phyloP scores from a whole-genome alignment of 1,140 invertebrate genomes.

The Mycetomoellerius zeteki region DNA sequence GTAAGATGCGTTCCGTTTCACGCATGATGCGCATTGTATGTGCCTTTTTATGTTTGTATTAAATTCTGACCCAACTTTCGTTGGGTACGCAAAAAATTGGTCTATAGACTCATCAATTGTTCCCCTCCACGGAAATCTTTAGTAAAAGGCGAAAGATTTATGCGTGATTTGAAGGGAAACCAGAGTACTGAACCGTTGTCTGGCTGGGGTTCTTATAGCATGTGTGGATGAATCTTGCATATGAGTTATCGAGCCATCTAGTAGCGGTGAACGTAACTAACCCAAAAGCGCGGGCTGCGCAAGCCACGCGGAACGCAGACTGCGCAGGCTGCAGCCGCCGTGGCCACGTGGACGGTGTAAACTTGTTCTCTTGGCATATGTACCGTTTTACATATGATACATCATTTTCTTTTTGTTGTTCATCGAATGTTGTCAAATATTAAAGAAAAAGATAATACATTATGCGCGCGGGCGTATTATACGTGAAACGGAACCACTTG shows the following conservation, averaged over 20 bases:
- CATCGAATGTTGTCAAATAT: too few relatives aligned
- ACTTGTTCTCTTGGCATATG: not conserved
- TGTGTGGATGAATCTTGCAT: not conserved
- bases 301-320: too few relatives aligned
- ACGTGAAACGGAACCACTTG: too few relatives aligned
- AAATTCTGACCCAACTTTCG: slow-evolving; percentile 55
- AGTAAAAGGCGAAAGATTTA: slow-evolving; percentile 75
- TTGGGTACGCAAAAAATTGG: slow-evolving; percentile 63
- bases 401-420: too few relatives aligned
- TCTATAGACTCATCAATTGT: slow-evolving; percentile 66
- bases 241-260: slow-evolving; percentile 11
- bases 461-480: too few relatives aligned
- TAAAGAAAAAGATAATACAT: too few relatives aligned
- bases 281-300: not conserved
- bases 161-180: slow-evolving; percentile 72
- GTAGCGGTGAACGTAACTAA: not conserved
- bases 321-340: too few relatives aligned
- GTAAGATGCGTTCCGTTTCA: too few relatives aligned
- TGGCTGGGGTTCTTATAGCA: not conserved
- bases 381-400: too few relatives aligned
- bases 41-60: slow-evolving; percentile 77
- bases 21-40: too few relatives aligned
- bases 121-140: slow-evolving; percentile 75
- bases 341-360: too few relatives aligned
- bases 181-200: not conserved